Percentiles rank a stretch among this genome's conserved stretches.
Evolutionary conservation across 1,140 invertebrate species (phyloP).

Genomic region (Pseudobourletiella spinata): DNA sequence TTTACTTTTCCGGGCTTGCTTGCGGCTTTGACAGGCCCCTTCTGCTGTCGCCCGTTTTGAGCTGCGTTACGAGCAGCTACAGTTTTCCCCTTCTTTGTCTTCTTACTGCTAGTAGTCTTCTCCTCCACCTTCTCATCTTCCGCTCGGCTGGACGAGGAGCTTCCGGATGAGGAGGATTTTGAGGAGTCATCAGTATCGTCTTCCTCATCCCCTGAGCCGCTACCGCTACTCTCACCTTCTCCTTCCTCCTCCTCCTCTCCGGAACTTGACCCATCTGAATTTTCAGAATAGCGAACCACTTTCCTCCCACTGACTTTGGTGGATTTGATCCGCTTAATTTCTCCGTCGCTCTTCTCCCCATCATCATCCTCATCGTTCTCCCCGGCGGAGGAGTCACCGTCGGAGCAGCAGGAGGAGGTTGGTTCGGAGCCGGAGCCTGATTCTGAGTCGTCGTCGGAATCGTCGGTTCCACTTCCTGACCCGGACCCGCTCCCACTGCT

Average conservation of each 20-base stretch:
- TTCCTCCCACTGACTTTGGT: slow-evolving; percentile 10
- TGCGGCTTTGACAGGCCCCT: too few species aligned
- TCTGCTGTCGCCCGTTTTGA: too few species aligned
- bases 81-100: too few species aligned
- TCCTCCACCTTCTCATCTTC: slow-evolving; percentile 40
- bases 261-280: not conserved
- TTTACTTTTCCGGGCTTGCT: too few species aligned
- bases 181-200: not conserved
- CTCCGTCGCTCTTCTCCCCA: not conserved
- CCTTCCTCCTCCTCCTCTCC: not conserved
- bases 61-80: too few species aligned
- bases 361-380: not conserved
- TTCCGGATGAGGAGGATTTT: slow-evolving; percentile 6
- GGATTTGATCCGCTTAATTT: slow-evolving; percentile 6
- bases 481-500: slow-evolving; percentile 10
- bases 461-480: slow-evolving; percentile 12
- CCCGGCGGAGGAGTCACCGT: not conserved
- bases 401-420: not conserved
- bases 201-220: not conserved
- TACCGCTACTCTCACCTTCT: not conserved
- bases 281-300: slow-evolving; percentile 19
- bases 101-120: too few species aligned
- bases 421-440: slow-evolving; percentile 9
- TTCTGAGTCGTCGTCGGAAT: slow-evolving; percentile 36
- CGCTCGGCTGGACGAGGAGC: not conserved